Conservation (phyloP, 2,797 vertebrate species). For the Odontamblyopus lacepedii region DNA sequence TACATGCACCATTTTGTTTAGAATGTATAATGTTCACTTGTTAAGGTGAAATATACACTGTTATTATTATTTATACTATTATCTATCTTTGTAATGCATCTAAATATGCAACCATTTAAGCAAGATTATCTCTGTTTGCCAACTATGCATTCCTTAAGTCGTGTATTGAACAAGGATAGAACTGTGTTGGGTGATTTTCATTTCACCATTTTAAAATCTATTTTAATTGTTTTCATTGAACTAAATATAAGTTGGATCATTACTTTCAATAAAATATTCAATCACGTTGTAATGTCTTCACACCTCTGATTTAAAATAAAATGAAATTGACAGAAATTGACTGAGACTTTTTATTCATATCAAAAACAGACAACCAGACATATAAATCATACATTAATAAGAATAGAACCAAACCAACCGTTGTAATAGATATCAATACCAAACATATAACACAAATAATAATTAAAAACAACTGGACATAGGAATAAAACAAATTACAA, state of each 20-base stretch:
- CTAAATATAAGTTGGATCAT: not conserved
- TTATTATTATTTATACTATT: too few species aligned
- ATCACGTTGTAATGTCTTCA: not conserved
- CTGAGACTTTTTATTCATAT: slow-evolving; percentile 67
- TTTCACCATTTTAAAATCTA: not conserved
- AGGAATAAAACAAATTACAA: slow-evolving; percentile 11
- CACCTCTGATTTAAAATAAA: not conserved
- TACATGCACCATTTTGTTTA: slow-evolving; percentile 1
- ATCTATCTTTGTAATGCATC: too few species aligned
- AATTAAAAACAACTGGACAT: slow-evolving; percentile 45
- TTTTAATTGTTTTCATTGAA: not conserved
- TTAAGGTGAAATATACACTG: not conserved
- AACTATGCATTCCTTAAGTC: not conserved
- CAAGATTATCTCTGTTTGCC: not conserved
- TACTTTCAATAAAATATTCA: not conserved
- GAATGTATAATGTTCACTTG: not conserved
- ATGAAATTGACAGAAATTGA: not conserved
- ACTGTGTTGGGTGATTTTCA: not conserved
- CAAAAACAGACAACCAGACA: slow-evolving; percentile 55
- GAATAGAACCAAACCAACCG: slow-evolving; percentile 45
- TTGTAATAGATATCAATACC: slow-evolving; percentile 54
- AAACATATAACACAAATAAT: slow-evolving; percentile 55
- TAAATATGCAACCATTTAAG: not conserved
- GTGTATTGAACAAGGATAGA: too few species aligned
- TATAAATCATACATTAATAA: slow-evolving; percentile 43